A percentile compares a stretch with the other conserved stretches of the same genome.
phyloP scores from a whole-genome alignment of 2,113 vertebrate genomes.

The Leptodactylus fuscus region DNA sequence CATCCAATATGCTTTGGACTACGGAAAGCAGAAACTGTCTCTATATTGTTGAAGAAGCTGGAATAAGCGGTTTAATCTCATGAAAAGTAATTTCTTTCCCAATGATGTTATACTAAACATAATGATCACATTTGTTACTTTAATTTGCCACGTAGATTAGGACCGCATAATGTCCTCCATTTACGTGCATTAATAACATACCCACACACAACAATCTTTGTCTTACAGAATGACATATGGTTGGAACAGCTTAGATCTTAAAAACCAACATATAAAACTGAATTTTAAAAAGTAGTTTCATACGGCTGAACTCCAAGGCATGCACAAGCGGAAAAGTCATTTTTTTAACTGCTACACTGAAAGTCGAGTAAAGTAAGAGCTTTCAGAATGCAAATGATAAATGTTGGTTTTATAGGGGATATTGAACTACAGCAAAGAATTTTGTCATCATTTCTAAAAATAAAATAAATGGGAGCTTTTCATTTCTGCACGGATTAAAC shows the following conservation, averaged over 20 bases:
- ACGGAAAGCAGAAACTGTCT: slow-evolving; percentile 30
- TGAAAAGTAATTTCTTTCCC: slow-evolving; percentile 52
- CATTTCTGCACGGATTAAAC: not conserved
- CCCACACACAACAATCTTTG: slow-evolving; percentile 56
- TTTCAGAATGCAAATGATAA: slow-evolving; percentile 20
- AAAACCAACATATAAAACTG: slow-evolving; percentile 48
- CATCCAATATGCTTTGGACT: slow-evolving; percentile 39
- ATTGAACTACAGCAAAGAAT: slow-evolving; percentile 24
- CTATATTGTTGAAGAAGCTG: slow-evolving; percentile 30
- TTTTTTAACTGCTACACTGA: slow-evolving; percentile 40
- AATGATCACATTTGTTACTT: slow-evolving; percentile 57
- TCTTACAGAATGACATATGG: slow-evolving; percentile 53
- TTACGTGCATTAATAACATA: slow-evolving; percentile 49
- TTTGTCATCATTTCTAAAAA: slow-evolving; percentile 28
- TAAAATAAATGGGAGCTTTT: slow-evolving; percentile 23
- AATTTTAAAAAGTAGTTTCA: slow-evolving; percentile 43
- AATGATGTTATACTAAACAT: slow-evolving; percentile 49
- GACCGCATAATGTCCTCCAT: slow-evolving; percentile 50
- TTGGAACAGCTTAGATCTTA: slow-evolving; percentile 41
- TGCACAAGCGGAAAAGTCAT: slow-evolving; percentile 40
- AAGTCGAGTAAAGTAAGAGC: slow-evolving; percentile 22
- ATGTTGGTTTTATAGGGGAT: slow-evolving; percentile 39
- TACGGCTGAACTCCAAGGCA: slow-evolving; percentile 38
- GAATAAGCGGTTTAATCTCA: slow-evolving; percentile 34
- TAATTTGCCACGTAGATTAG: slow-evolving; percentile 51